phyloP scores from a whole-genome alignment of 2,113 vertebrate species.

The Arvicanthis niloticus region DNA sequence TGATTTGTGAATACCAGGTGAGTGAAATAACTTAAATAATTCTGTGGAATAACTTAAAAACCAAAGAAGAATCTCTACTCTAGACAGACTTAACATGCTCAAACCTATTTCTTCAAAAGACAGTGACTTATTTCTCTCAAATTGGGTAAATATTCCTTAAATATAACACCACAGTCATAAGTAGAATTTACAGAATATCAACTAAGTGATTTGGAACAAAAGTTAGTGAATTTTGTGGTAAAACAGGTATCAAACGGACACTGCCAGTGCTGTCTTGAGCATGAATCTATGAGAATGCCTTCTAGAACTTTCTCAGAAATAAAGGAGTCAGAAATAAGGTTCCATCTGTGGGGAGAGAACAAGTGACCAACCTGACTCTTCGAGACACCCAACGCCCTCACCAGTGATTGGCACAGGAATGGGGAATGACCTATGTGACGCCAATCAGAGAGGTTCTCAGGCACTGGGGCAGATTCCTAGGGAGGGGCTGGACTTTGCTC shows the following conservation, averaged over 20 bases:
- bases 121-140: neutral
- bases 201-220: neutral
- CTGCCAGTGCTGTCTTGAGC: neutral
- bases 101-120: slow-evolving; percentile 33
- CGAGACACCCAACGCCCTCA: neutral
- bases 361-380: neutral
- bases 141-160: slow-evolving; percentile 35
- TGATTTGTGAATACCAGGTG: neutral
- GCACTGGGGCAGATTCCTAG: neutral
- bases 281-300: neutral
- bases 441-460: neutral
- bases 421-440: neutral
- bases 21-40: neutral
- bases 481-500: neutral
- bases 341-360: neutral
- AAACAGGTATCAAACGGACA: neutral
- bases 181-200: neutral
- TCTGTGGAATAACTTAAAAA: neutral
- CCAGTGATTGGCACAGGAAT: neutral
- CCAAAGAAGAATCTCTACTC: neutral
- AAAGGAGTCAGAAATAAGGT: neutral
- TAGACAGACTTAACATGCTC: neutral
- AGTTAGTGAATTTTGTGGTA: neutral
- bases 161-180: neutral
- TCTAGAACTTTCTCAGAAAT: slow-evolving; percentile 39